phyloP scores from a whole-genome alignment of 1,140 invertebrate species.

The Acyrthosiphon pisum region DNA sequence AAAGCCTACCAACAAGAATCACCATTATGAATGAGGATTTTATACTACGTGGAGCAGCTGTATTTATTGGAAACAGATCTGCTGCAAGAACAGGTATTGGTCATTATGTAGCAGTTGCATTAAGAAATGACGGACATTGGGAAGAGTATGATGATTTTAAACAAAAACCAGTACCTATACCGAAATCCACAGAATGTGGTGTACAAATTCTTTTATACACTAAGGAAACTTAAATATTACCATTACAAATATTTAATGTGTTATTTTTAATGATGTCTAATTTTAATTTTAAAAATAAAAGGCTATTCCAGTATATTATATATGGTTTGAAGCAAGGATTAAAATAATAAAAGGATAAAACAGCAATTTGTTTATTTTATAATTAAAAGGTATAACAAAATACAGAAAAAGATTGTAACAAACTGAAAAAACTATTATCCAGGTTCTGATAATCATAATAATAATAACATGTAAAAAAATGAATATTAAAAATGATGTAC shows the following conservation, averaged over 20 bases:
- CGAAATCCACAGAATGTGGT: background rate
- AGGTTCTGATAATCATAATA: no score
- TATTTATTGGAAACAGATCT: background rate
- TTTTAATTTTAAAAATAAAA: no score
- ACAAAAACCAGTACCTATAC: background rate
- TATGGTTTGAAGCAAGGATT: no score
- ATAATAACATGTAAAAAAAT: no score
- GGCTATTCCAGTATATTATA: no score
- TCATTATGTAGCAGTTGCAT: background rate
- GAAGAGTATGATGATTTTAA: background rate
- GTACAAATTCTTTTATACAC: background rate
- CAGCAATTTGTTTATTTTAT: no score
- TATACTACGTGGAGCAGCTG: background rate
- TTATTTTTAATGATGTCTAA: no score
- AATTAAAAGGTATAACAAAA: no score
- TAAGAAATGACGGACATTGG: background rate
- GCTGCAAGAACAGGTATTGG: background rate
- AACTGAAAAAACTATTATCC: no score
- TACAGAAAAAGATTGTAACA: no score
- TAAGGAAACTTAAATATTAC: background rate
- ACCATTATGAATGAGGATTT: background rate
- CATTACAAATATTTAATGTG: background rate
- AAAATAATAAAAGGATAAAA: no score
- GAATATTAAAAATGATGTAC: no score
- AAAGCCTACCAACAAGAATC: background rate